Percentiles rank a stretch among this genome's conserved stretches.
These are phyloP conservation scores for Periphyllus acericola DNA, from an alignment of 2,888 invertebrate species.

Conservation along the genomic window DNA sequence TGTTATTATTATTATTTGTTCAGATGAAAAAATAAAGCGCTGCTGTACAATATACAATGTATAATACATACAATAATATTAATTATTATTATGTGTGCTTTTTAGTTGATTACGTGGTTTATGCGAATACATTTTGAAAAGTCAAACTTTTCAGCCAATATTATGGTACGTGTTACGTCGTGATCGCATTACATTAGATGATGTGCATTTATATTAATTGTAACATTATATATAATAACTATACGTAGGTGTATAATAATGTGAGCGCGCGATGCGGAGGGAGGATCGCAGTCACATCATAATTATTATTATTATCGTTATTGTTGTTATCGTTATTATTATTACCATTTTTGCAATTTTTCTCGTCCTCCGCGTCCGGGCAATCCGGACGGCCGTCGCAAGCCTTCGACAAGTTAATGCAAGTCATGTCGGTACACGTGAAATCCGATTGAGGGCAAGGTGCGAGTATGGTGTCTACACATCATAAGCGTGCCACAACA, in stretches of 20 bases:
- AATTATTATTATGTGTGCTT: neutral
- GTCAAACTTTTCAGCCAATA: neutral
- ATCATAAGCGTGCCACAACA: conserved; percentile 54
- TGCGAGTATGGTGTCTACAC: conserved; percentile 66
- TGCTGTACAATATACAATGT: neutral
- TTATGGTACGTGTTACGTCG: neutral
- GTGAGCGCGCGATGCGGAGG: no score
- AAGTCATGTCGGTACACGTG: conserved; percentile 79
- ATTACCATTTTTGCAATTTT: conserved; percentile 63
- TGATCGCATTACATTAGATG: no score
- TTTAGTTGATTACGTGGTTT: neutral
- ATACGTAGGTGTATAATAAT: no score
- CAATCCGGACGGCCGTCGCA: conserved; percentile 83
- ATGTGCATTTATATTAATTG: neutral
- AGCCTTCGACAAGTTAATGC: conserved; percentile 75
- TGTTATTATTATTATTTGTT: no score
- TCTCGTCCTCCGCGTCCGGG: conserved; percentile 67
- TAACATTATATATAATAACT: neutral
- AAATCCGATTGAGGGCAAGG: conserved; percentile 71
- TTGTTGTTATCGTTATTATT: neutral
- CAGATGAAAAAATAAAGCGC: neutral
- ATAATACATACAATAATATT: neutral
- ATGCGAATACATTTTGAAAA: no score
- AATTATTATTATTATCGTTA: neutral
- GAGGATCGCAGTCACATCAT: neutral